Base-by-base conservation (phyloP, 2,888 invertebrate species). In the Syrphus vitripennis region DNA sequence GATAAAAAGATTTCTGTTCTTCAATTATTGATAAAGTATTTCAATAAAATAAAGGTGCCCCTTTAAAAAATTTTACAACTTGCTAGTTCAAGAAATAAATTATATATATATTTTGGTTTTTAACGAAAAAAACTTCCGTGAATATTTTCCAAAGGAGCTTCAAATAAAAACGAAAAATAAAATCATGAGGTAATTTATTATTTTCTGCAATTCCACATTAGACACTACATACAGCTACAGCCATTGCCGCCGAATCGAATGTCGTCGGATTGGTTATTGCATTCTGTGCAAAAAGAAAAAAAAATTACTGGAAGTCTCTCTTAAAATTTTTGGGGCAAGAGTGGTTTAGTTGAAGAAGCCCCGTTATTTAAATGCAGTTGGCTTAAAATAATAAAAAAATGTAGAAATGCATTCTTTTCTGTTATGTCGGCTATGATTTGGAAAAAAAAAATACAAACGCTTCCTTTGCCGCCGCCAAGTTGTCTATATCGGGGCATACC, bases 401-500 rank as follows among this genome's bases (percentile, higher is more conserved):
- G n/a, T n/a, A 31, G 2, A 57, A 29, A 19, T 65, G 19, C 3
- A 65, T 24, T 45, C 29, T 65, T 65, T 65, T 65, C 65, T 19
- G 65, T 65, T 65, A 65, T 65, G 1, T 40, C 26, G 37, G 21
- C 37, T 37, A 9, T 26, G 7, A 37, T 6, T 14, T 5, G 1
- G 9, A 55, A 57, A 57, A 19, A 57, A 19, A 34, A 21, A 21
- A 59, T 21, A 37, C 34, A 59, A 61, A 45, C 45, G 29, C 45
- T 45, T 45, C n/a, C 16, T 21, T 37, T 37, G 42, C 24, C 16
- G 63, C 42, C 59, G 59, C 59, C 59, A 59, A 59, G 34, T 59
- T 59, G 57, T 74, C 74, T 79, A 65, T 83, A 70, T 79, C 65
- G 48, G 53, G 69, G 78, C 78, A 77, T 72, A 19, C 59, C 67